These are phyloP conservation scores for Liasis olivaceus DNA, from an alignment of 2,797 vertebrate genomes.

Conservation along the genomic window DNA sequence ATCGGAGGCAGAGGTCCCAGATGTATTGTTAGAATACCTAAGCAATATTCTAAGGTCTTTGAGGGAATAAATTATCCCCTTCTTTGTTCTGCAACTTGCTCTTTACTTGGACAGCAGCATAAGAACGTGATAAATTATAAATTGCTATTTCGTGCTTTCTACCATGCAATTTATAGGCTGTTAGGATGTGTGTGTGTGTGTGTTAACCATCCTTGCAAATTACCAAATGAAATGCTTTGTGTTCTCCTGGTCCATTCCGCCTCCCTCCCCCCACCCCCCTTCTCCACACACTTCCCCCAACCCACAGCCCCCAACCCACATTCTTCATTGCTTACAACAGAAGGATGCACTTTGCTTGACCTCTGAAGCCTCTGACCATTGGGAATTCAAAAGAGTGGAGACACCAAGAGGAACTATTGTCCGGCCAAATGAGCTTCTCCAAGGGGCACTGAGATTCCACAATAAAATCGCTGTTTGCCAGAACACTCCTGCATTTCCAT, in stretches of 20 bases:
- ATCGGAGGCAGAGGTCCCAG: no score
- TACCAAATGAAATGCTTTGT: not conserved
- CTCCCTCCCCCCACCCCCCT: no score
- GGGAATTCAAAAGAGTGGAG: conserved; percentile 75
- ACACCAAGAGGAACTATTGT: conserved; percentile 77
- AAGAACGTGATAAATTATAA: not conserved
- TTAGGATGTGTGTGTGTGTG: not conserved
- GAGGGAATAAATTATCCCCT: not conserved
- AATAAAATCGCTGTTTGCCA: conserved; percentile 77
- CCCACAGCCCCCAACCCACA: conserved; percentile 59
- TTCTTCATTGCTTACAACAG: conserved; percentile 70
- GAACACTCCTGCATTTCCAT: conserved; percentile 78
- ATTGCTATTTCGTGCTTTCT: not conserved
- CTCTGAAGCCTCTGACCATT: conserved; percentile 71
- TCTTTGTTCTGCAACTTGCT: not conserved
- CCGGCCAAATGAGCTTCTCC: conserved; percentile 75
- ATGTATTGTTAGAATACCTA: no score
- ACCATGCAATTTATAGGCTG: not conserved
- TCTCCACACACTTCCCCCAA: not conserved
- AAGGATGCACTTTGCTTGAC: conserved; percentile 77
- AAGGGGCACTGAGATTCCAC: conserved; percentile 74
- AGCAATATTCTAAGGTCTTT: not conserved
- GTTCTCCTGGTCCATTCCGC: not conserved
- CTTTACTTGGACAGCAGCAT: not conserved
- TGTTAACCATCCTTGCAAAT: not conserved